These are phyloP conservation scores for Danio choprae DNA, from an alignment of 2,797 vertebrate genomes.

Conservation along the genomic window DNA sequence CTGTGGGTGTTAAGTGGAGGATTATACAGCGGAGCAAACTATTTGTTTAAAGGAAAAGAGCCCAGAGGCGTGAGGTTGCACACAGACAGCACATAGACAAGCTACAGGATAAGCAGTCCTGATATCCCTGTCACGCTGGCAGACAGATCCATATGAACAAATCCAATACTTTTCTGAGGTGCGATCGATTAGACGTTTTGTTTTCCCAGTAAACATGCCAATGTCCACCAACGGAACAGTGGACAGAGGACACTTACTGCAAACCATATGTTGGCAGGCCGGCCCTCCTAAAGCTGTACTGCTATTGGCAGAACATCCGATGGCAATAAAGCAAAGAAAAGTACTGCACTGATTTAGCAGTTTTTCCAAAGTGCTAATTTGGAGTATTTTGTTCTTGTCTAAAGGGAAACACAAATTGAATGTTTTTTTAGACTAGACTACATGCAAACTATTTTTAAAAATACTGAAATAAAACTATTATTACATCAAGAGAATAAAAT, in stretches of 20 bases:
- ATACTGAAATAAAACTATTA: too few relatives aligned
- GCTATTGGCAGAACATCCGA: constrained; percentile 31
- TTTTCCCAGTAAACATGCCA: constrained; percentile 11
- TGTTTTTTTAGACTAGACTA: too few relatives aligned
- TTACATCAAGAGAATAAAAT: too few relatives aligned
- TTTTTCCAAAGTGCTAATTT: constrained; percentile 32
- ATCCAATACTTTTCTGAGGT: constrained; percentile 19
- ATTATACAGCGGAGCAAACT: constrained; percentile 16
- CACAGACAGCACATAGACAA: constrained; percentile 2
- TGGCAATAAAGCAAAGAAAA: constrained; percentile 26
- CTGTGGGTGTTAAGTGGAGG: constrained; percentile 33
- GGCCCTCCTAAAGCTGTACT: neutral
- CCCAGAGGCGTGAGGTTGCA: neutral
- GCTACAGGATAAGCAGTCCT: neutral
- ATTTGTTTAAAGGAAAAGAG: constrained; percentile 38
- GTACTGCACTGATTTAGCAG: constrained; percentile 15
- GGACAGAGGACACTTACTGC: constrained; percentile 9
- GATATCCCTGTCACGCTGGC: neutral
- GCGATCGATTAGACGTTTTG: neutral
- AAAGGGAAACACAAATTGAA: neutral
- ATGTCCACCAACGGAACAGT: neutral
- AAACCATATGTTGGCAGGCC: constrained; percentile 16
- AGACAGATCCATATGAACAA: constrained; percentile 9
- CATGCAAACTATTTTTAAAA: too few relatives aligned
- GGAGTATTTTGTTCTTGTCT: constrained; percentile 15